Evolutionary conservation across 2,797 vertebrate species (phyloP).

Genomic region (Dallia pectoralis): DNA sequence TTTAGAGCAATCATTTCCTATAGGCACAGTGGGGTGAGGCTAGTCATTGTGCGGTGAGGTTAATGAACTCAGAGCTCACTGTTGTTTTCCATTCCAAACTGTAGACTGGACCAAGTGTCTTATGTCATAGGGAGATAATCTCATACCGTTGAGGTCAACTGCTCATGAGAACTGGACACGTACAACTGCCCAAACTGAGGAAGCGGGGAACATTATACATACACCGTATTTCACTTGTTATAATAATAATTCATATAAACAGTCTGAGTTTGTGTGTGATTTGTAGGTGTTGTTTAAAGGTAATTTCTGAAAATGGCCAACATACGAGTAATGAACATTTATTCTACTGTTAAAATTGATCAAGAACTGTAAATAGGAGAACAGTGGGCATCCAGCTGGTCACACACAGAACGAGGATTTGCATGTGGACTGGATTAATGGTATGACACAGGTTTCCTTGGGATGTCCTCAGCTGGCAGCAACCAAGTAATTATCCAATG

Average conservation of each 20-base stretch:
- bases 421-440: no score
- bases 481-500: no score
- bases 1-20: slow-evolving; percentile 61
- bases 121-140: slow-evolving; percentile 20
- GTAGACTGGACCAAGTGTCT: slow-evolving; percentile 38
- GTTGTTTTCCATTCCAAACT: slow-evolving; percentile 37
- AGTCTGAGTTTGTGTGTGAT: slow-evolving; percentile 12
- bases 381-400: no score
- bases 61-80: slow-evolving; percentile 51
- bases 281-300: not conserved
- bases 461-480: no score
- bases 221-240: not conserved
- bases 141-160: not conserved
- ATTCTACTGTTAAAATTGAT: no score
- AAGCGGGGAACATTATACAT: not conserved
- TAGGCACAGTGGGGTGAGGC: slow-evolving; percentile 54
- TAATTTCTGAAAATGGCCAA: no score
- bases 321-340: no score
- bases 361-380: no score
- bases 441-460: no score
- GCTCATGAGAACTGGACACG: not conserved
- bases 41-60: slow-evolving; percentile 59
- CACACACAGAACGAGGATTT: no score
- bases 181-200: no score
- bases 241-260: not conserved